Evolutionary conservation across 2,888 invertebrate species (phyloP).

Genomic region (Priocnemis perturbator): DNA sequence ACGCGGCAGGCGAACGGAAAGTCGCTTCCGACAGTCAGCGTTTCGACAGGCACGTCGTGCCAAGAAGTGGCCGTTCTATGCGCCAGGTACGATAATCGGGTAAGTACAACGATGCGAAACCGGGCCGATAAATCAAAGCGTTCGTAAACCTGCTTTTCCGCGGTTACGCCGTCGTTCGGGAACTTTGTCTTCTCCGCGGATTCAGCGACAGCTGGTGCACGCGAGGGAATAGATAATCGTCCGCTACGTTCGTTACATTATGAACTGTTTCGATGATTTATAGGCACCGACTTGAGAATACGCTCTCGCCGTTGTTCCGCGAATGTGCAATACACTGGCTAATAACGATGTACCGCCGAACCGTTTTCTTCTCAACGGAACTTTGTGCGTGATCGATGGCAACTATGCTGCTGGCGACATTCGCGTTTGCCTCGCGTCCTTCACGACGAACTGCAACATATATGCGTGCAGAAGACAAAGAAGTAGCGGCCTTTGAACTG

Average conservation of each 20-base stretch:
- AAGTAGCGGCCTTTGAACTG: no score
- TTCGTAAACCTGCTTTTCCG: conserved; percentile 25
- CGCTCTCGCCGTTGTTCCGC: conserved; percentile 15
- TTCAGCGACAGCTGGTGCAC: conserved; percentile 44
- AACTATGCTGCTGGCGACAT: no score
- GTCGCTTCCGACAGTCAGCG: no score
- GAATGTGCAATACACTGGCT: conserved; percentile 1
- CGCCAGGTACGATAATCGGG: no score
- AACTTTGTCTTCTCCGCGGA: neutral
- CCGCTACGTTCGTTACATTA: conserved; percentile 43
- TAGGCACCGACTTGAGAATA: conserved; percentile 21
- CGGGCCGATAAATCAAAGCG: conserved; percentile 40
- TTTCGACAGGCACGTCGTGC: no score
- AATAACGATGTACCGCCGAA: conserved; percentile 4
- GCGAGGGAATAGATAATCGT: conserved; percentile 43
- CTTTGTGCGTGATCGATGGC: neutral
- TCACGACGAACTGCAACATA: no score
- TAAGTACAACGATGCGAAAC: conserved; percentile 7
- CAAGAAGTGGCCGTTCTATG: no score
- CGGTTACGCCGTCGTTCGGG: conserved; percentile 32
- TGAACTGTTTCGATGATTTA: conserved; percentile 53
- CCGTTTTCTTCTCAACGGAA: conserved; percentile 12
- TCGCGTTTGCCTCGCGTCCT: no score
- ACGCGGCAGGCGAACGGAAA: no score
- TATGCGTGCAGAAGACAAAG: no score